Evolutionary conservation across 2,797 vertebrate genomes (phyloP).

Genomic region (Aldrovandia affinis): DNA sequence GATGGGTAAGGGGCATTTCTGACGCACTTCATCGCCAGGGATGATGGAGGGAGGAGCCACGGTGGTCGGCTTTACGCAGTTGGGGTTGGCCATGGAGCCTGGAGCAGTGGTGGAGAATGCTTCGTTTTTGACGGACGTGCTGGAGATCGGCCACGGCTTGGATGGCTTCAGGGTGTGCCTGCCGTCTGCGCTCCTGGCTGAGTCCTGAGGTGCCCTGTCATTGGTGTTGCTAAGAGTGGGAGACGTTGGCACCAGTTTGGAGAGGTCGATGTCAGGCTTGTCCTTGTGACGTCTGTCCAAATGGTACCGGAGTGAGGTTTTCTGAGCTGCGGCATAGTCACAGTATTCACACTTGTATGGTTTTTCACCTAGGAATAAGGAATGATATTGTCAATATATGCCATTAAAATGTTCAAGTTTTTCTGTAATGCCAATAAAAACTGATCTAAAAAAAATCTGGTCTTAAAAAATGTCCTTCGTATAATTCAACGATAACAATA

Average conservation of each 20-base stretch:
- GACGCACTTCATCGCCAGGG: conserved; percentile 40
- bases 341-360: conserved; percentile 96
- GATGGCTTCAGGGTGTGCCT: conserved; percentile 62
- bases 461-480: background rate
- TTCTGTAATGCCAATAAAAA: background rate
- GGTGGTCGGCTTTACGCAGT: conserved; percentile 51
- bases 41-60: conserved; percentile 38
- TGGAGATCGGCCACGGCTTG: conserved; percentile 62
- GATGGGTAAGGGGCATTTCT: conserved; percentile 43
- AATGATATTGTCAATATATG: background rate
- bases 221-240: conserved; percentile 58
- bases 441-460: background rate
- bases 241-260: conserved; percentile 63
- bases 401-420: background rate
- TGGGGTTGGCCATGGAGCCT: conserved; percentile 52
- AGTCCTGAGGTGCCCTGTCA: conserved; percentile 59
- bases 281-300: conserved; percentile 93
- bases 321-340: conserved; percentile 95
- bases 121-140: background rate
- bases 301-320: conserved; percentile 94
- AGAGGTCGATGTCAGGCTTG: conserved; percentile 72
- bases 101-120: too few relatives aligned
- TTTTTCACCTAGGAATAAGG: conserved; percentile 87
- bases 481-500: background rate
- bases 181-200: conserved; percentile 65